Evolutionary conservation across 2,113 vertebrate genomes (phyloP).

Genomic region (Vanacampus margaritifer): DNA sequence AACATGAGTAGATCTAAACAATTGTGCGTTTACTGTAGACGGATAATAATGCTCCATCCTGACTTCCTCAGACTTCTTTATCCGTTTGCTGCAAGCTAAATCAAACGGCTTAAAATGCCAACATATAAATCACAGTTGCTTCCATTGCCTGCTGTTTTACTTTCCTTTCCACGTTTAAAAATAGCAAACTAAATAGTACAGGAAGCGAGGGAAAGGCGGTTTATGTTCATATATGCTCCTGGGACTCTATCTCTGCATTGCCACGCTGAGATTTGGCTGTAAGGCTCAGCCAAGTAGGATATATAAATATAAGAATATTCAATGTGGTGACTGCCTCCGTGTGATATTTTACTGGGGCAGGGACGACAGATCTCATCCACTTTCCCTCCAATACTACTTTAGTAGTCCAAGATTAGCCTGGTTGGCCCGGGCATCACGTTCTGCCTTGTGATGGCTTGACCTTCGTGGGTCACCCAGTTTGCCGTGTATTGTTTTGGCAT

Average conservation of each 20-base stretch:
- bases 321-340: conserved; percentile 18
- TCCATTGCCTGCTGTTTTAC: neutral
- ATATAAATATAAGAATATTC: conserved; percentile 39
- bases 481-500: neutral
- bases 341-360: conserved; percentile 25
- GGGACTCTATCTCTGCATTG: conserved; percentile 49
- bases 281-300: conserved; percentile 32
- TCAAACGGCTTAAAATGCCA: neutral
- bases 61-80: neutral
- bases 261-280: conserved; percentile 39
- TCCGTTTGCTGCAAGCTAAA: neutral
- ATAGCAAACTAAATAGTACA: conserved; percentile 33
- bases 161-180: conserved; percentile 27
- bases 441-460: neutral
- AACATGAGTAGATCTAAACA: no score
- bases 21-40: no score
- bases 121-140: conserved; percentile 21
- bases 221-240: conserved; percentile 36
- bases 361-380: conserved; percentile 24
- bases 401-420: conserved; percentile 10
- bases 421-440: neutral
- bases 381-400: neutral
- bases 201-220: conserved; percentile 16
- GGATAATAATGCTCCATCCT: no score
- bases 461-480: neutral